Evolutionary conservation across 2,797 vertebrate genomes (phyloP), one percentile per base, ranked within the genome.

Genomic region (Columba guinea): DNA sequence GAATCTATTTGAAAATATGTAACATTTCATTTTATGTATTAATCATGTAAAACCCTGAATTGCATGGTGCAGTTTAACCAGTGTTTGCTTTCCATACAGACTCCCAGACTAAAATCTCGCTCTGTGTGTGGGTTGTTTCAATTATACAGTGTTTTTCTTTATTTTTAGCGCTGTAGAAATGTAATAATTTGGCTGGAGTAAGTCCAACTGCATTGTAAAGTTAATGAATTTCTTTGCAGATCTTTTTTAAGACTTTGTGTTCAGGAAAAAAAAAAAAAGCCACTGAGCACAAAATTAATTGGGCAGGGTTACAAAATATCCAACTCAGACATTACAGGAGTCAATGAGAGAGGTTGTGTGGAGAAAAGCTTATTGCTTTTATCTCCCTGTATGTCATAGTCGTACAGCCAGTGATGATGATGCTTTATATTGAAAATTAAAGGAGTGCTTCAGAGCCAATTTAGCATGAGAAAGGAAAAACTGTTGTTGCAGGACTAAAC

Each of bases 141-240:
- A 81, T 93, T 37, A 73, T n/a, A 39, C 24, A 13, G 28, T 3
- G 14, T 62, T 90, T 65, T 12, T 28, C 77, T 90, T 94, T 90
- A 58, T 82, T 96, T 79, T 69, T 53, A 73, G 88, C 15, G 0
- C 56, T 30, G 5, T 2, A n/a, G 49, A 62, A 89, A 82, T 19
- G 51, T n/a, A 84, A 83, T 63, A 15, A 83, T 91, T 87, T 56
- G 64, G 55, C 91, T 93, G 96, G 93, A 92, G 62, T 3, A 7
- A 30, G 69, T 88, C 94, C 95, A 94, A 35, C n/a, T 1, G 2
- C 67, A n/a, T 81, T 94, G 93, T 68, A 55, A 52, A 89, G 63
- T 70, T 90, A 87, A 97, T 90, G 83, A 97, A 97, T 96, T 94
- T 77, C 71, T 81, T 75, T 55, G 92, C 74, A 46, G 80, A 35